Base-by-base conservation (phyloP, 2,888 invertebrate genomes). In the Halictus quadricinctus region DNA sequence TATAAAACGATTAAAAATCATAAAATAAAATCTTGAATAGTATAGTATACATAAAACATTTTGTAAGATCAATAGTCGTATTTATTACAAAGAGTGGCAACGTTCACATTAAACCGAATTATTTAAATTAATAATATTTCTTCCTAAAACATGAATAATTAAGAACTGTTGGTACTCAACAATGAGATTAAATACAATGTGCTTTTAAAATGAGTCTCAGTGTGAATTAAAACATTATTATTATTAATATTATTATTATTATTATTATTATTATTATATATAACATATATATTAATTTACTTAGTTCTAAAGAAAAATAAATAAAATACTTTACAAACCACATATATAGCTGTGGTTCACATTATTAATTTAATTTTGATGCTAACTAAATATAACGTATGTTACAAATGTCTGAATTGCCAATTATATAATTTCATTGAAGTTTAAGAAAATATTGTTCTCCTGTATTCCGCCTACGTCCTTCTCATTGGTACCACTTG, bases 311-410 rank as follows among this genome's bases (percentile, higher is more conserved):
- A 72, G 18, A 46, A 76, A 87, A 90, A 90, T 90, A 90, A 90
- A 90, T 90, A 88, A 88, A 88, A 85, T 84, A 88, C 72, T 84
- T 85, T 91, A 90, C 81, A 86, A 80, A 81, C 36, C 77, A 78
- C 76, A 81, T 76, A 58, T 76, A 64, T 21, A 25, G n/a, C n/a
- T 48, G 43, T 64, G 79, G 60, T 79, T 80, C 48, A 77, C 41
- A 29, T 81, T 74, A 76, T 36, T 79, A 70, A 70, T 76, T 64
- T 72, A 60, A 81, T 46, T 83, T 81, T 72, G 58, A 78, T 76
- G 50, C 76, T 87, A 86, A 60, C 54, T 83, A 83, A 84, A 87
- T 80, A 83, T 83, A 83, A 87, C 66, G 60, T 76, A 83, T 54
- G 80, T 84, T 87, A 81, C 72, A 80, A 36, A 41, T 58, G 50